A percentile compares a stretch with the other conserved stretches of the same genome.
Evolutionary conservation across 1,140 invertebrate species (phyloP).

Genomic region (Drosophila guanche): DNA sequence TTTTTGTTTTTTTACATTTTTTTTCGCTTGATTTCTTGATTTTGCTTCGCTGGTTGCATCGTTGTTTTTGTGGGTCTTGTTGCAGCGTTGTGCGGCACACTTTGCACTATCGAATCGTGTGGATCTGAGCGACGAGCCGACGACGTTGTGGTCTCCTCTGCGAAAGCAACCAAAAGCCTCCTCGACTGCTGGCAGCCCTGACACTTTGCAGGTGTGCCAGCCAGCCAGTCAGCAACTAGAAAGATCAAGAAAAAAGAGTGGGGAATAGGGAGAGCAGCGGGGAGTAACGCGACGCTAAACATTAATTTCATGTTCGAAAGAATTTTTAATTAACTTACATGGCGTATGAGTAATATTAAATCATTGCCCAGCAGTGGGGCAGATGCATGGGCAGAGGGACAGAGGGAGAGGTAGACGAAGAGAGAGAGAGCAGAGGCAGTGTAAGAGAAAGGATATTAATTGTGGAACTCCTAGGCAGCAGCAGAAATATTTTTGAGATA

Average conservation of each 20-base stretch:
- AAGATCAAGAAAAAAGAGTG: constrained; percentile 20
- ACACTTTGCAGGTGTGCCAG: constrained; percentile 74
- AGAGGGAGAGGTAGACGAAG: neutral
- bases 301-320: constrained; percentile 62
- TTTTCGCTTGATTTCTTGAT: constrained; percentile 57
- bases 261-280: no score
- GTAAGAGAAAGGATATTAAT: neutral
- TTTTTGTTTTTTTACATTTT: constrained; percentile 2
- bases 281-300: constrained; percentile 47
- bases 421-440: constrained; percentile 4
- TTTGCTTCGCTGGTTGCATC: constrained; percentile 22
- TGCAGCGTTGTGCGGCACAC: constrained; percentile 58
- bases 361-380: constrained; percentile 21
- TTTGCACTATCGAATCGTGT: constrained; percentile 77
- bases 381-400: neutral
- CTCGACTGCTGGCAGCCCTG: constrained; percentile 55
- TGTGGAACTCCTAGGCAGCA: no score
- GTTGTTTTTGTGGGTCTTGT: constrained; percentile 15
- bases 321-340: constrained; percentile 73
- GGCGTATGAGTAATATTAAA: constrained; percentile 67
- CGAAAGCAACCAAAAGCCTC: constrained; percentile 28
- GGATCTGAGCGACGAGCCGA: constrained; percentile 55
- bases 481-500: no score
- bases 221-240: constrained; percentile 28
- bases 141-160: constrained; percentile 23